Base-by-base conservation (phyloP, 2,113 vertebrate genomes). In the Pontoporia blainvillei region DNA sequence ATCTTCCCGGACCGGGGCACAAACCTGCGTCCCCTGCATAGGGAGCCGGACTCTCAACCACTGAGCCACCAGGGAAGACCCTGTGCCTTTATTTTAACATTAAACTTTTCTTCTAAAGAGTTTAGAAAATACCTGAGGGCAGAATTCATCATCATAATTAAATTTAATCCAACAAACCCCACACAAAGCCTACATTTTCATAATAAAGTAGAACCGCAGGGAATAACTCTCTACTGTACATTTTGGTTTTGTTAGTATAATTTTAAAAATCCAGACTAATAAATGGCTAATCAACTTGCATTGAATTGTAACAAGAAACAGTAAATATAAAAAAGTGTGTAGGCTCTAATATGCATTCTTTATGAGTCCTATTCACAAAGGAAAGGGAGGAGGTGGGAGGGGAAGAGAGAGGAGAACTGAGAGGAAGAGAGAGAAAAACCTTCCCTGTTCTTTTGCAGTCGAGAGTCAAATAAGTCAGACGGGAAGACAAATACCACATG, bases 131-230 rank as follows among this genome's bases (percentile, higher is more conserved):
- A 52, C 59, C 78, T 72, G 84, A 78, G 31, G 49, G 95, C 39
- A 96, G 49, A 89, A 83, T 76, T 5, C 36, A 87, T 44, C 52
- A 41, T 76, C 46, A 81, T 59, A 93, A 93, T 83, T 91, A 86
- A 89, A 95, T 97, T 86, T 93, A 95, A 75, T 93, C 34, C 75
- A 95, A 86, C 57, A 86, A 95, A 94, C 8, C 10, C 64, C 23
- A 81, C 8, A 69, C 67, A 86, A 94, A 86, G 39, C 52, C 31
- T 8, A 91, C 62, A 90, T 95, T 96, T 96, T 39, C 11, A 81
- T 84, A 71, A 96, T 49, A 86, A 90, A 90, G 17, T 52, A 91
- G 39, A 61, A 96, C 39, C 17, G 8, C 29, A 91, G 72, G 75
- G 93, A 97, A 93, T 93, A 86, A 72, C 62, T 94, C n/a, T 96